Evolutionary conservation across 37 sponge, comb jelly and placozoan species (phyloP).

Genomic region (Dysidea cf. avara): DNA sequence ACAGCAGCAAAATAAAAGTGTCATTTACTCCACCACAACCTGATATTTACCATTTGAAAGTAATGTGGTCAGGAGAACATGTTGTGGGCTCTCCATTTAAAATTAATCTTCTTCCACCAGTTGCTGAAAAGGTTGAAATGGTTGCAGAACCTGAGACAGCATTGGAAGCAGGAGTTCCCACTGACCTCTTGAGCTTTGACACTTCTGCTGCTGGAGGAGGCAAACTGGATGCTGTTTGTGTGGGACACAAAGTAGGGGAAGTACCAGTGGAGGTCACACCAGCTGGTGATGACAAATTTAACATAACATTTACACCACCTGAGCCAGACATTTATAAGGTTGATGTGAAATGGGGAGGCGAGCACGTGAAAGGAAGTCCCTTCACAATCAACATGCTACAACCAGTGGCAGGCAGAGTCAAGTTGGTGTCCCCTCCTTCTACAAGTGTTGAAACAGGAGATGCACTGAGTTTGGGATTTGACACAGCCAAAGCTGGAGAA

Average conservation of each 20-base stretch:
- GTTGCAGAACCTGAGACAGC: conserved; percentile 2
- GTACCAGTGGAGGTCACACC: conserved; percentile 26
- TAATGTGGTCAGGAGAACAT: conserved; percentile 25
- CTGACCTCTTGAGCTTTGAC: neutral
- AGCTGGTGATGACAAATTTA: neutral
- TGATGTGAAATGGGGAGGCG: too few species aligned
- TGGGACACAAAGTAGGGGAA: conserved; percentile 30
- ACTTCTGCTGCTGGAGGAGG: conserved; percentile 21
- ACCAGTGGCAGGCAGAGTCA: too few species aligned
- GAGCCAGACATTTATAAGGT: too few species aligned
- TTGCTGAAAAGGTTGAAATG: neutral
- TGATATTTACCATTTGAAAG: conserved; percentile 35
- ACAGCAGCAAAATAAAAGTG: too few species aligned
- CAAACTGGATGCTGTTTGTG: conserved; percentile 38
- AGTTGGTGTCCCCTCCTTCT: conserved; percentile 33
- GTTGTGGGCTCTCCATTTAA: conserved; percentile 48
- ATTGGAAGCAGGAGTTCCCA: neutral
- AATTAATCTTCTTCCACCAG: conserved; percentile 33
- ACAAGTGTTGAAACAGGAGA: too few species aligned
- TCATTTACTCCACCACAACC: conserved; percentile 27
- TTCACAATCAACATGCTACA: too few species aligned
- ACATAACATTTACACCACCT: conserved; percentile 41
- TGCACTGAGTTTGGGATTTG: conserved; percentile 49
- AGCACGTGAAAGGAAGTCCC: too few species aligned
- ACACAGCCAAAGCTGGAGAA: conserved; percentile 44